These are phyloP conservation scores for Trachelus stipa DNA, from an alignment of 2,888 invertebrate species.

Conservation along the genomic window DNA sequence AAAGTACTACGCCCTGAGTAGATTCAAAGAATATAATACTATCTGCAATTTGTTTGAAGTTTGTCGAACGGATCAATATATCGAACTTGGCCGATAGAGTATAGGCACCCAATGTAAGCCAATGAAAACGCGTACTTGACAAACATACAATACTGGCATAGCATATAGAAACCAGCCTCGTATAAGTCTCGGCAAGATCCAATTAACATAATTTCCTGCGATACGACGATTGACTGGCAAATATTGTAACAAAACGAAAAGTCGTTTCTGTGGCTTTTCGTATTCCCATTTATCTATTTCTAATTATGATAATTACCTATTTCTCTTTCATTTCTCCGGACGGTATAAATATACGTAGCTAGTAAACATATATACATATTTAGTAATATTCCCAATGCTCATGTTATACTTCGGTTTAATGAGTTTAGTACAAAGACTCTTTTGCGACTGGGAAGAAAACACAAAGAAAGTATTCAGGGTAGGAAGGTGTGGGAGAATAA, in stretches of 20 bases:
- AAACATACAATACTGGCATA: conserved; percentile 32
- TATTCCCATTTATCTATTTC: conserved; percentile 10
- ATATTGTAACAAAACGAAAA: conserved; percentile 25
- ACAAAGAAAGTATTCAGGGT: background rate
- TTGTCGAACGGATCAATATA: conserved; percentile 48
- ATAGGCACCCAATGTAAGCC: conserved; percentile 36
- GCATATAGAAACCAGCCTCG: conserved; percentile 49
- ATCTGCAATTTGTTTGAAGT: conserved; percentile 33
- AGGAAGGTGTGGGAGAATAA: background rate
- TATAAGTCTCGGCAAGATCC: conserved; percentile 48
- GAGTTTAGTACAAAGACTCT: background rate
- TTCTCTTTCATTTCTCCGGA: conserved; percentile 5
- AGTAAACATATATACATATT: background rate
- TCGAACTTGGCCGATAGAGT: conserved; percentile 35
- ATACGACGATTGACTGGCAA: conserved; percentile 48
- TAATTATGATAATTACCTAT: conserved; percentile 5
- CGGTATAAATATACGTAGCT: background rate
- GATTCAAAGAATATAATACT: background rate
- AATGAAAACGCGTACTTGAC: conserved; percentile 32
- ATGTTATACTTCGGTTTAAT: background rate
- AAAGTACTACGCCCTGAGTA: background rate
- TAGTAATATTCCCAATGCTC: background rate
- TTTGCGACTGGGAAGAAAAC: background rate
- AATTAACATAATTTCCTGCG: conserved; percentile 54
- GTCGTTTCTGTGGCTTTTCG: conserved; percentile 3